phyloP scores from a whole-genome alignment of 2,113 vertebrate species.

The Platanista minor region DNA sequence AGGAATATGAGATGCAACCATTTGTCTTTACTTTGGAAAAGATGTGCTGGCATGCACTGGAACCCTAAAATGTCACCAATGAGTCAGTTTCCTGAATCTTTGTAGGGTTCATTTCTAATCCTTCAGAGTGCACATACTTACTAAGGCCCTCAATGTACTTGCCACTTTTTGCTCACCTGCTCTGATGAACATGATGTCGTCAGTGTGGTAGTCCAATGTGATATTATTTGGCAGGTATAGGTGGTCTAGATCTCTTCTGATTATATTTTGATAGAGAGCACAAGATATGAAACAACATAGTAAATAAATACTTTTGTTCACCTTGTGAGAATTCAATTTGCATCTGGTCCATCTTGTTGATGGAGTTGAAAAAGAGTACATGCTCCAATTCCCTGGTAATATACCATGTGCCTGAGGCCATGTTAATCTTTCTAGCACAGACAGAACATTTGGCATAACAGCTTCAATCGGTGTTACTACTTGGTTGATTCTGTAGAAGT shows the following conservation, averaged over 20 bases:
- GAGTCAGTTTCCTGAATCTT: not conserved
- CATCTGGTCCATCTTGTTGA: not conserved
- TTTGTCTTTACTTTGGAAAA: not conserved
- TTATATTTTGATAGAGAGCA: not conserved
- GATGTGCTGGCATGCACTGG: not conserved
- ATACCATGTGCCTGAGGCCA: not conserved
- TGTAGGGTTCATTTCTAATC: not conserved
- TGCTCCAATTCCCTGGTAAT: not conserved
- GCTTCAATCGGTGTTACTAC: not conserved
- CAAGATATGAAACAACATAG: not conserved
- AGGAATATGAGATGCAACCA: not conserved
- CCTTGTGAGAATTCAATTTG: not conserved
- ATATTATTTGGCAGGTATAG: not conserved
- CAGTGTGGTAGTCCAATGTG: not conserved
- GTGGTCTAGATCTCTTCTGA: not conserved
- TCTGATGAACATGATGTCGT: not conserved
- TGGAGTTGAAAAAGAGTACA: not conserved
- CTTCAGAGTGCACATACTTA: not conserved
- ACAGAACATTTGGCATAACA: not conserved
- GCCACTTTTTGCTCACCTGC: not conserved
- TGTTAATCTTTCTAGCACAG: not conserved
- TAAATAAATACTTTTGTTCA: not conserved
- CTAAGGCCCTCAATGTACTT: not conserved
- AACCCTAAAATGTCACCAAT: not conserved
- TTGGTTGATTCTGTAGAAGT: not conserved